Base-by-base conservation (phyloP, 2,888 invertebrate genomes). In the Microctonus brassicae region DNA sequence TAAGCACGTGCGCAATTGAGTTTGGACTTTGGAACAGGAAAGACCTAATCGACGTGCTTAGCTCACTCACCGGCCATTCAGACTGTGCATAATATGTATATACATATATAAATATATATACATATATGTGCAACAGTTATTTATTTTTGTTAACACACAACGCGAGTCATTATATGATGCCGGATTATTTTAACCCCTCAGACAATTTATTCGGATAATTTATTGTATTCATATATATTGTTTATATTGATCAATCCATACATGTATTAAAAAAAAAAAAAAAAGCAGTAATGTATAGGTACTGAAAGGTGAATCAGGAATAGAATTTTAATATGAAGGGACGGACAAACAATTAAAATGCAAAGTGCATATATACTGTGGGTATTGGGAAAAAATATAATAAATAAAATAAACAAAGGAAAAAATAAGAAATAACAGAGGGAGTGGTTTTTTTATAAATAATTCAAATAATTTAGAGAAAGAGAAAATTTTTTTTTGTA, bases 1-100 rank as follows among this genome's bases (percentile, higher is more conserved):
- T 17, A 33, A 53, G 57, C 66, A 66, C 57, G 66, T 66, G 57
- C 34, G 20, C 34, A 33, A 58, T 24, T 58, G n/a, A 22, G 57
- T n/a, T 66, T 66, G 66, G 66, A 66, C 55, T 66, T 66, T 66
- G 57, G 57, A 65, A 66, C 66, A 53, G 57, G 36, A 66, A 66
- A 66, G 57, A 57, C 57, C 55, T 57, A 34, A 55, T 66, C 66
- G 55, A 57, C n/a, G 13, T 26, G 26, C 55, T 55, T 24, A 24
- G 26, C 55, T 26, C 55, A 26, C 13, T 55, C 55, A 26, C n/a
- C 55, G 55, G 6, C 11, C 10, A 26, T 24, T 22, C 24, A 26
- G 22, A 26, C 55, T 26, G 55, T n/a, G n/a, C 55, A 55, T 29
- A 29, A 29, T 29, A 29, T 29, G 7, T 29, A 29, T 3, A 29